These are phyloP conservation scores for Arge pagana DNA, from an alignment of 2,888 invertebrate species.

Conservation along the genomic window DNA sequence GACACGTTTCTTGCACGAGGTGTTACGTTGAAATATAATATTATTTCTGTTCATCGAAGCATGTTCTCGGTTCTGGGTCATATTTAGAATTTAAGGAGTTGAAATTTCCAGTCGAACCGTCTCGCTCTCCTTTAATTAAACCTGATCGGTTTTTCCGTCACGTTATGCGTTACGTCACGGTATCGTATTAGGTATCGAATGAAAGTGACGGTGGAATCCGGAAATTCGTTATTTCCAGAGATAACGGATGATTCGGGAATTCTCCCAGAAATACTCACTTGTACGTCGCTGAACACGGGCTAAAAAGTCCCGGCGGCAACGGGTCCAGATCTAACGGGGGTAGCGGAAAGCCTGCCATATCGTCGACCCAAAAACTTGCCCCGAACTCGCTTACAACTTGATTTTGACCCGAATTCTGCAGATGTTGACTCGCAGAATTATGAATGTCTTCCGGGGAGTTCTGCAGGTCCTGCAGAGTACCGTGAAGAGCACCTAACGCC, in stretches of 20 bases:
- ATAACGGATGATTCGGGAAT: too few relatives aligned
- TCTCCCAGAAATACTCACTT: constrained; percentile 68
- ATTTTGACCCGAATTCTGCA: constrained; percentile 45
- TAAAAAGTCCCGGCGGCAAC: constrained; percentile 84
- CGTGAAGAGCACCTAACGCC: constrained; percentile 38
- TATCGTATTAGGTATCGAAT: too few relatives aligned
- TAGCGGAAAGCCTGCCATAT: constrained; percentile 84
- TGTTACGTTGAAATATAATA: constrained; percentile 19
- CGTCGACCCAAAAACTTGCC: constrained; percentile 71
- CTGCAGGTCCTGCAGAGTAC: constrained; percentile 52
- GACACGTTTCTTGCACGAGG: constrained; percentile 3
- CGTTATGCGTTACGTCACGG: neutral
- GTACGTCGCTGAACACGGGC: constrained; percentile 78
- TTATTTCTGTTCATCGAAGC: constrained; percentile 8
- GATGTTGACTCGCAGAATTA: constrained; percentile 44
- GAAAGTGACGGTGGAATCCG: too few relatives aligned
- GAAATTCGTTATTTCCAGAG: too few relatives aligned
- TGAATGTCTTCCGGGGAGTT: constrained; percentile 48
- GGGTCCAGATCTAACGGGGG: constrained; percentile 86
- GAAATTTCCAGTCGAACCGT: constrained; percentile 1
- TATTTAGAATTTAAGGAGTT: constrained; percentile 12
- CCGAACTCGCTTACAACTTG: constrained; percentile 56
- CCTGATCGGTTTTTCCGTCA: neutral
- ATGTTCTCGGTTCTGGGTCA: constrained; percentile 7
- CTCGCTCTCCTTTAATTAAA: neutral